These are phyloP conservation scores for Hanleya hanleyi DNA, from an alignment of 2,888 invertebrate species.

Conservation along the genomic window DNA sequence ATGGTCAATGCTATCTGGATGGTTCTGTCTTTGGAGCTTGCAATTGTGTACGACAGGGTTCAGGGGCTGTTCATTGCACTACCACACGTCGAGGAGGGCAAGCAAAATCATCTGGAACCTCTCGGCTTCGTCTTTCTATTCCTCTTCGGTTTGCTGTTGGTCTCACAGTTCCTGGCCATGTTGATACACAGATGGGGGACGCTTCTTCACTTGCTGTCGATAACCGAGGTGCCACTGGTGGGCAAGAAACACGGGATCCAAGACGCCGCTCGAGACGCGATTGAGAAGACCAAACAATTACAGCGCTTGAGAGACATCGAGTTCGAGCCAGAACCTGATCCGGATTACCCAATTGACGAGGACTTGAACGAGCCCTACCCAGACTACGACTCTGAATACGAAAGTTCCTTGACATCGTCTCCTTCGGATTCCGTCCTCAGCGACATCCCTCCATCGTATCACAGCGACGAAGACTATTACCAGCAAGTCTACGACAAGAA, in stretches of 20 bases:
- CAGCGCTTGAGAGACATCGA: constrained; percentile 59
- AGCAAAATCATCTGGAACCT: constrained; percentile 60
- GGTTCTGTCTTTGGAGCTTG: constrained; percentile 97
- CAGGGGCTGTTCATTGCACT: constrained; percentile 72
- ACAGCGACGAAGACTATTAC: constrained; percentile 34
- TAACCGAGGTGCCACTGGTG: constrained; percentile 83
- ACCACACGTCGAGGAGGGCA: constrained; percentile 39
- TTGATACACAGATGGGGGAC: constrained; percentile 99
- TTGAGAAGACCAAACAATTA: constrained; percentile 50
- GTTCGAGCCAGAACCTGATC: constrained; percentile 48
- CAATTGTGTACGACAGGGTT: constrained; percentile 81
- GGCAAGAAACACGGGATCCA: constrained; percentile 50
- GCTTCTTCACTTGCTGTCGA: constrained; percentile 95
- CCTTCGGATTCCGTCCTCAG: constrained; percentile 31
- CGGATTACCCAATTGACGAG: constrained; percentile 40
- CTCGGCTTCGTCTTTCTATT: constrained; percentile 94
- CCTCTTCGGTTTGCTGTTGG: constrained; percentile 96
- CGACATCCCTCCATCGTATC: constrained; percentile 45
- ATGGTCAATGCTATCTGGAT: constrained; percentile 99
- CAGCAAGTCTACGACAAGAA: neutral
- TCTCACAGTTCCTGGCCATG: constrained; percentile 98
- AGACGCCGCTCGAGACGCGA: constrained; percentile 53
- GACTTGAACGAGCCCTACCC: constrained; percentile 45
- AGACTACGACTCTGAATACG: constrained; percentile 48
- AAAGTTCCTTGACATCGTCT: constrained; percentile 28